Percentiles rank a stretch among this genome's conserved stretches.
phyloP scores from a whole-genome alignment of 2,888 invertebrate genomes.

The Sussaba pulchella region DNA sequence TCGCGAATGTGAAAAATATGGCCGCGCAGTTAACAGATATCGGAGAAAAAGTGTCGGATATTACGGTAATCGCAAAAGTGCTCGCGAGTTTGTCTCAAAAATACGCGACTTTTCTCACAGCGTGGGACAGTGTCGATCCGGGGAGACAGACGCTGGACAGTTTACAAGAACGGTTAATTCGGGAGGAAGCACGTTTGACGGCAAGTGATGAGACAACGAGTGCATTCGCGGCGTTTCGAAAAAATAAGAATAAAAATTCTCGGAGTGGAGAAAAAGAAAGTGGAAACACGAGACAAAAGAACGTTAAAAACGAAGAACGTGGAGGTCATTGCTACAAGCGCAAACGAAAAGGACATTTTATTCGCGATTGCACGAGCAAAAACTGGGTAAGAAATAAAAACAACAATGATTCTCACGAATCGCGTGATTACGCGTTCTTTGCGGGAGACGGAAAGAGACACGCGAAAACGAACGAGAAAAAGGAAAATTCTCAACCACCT shows the following conservation, averaged over 20 bases:
- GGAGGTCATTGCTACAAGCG: slow-evolving; percentile 35
- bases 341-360: slow-evolving; percentile 48
- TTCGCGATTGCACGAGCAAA: not conserved
- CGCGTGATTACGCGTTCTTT: slow-evolving; percentile 35
- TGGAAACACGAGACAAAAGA: too few species aligned
- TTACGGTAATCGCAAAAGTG: too few species aligned
- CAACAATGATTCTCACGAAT: not conserved
- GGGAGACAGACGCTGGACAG: slow-evolving; percentile 16
- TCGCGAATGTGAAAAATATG: too few species aligned
- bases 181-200: slow-evolving; percentile 8
- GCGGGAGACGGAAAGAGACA: not conserved
- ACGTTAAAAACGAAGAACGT: too few species aligned
- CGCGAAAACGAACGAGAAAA: not conserved
- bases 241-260: not conserved
- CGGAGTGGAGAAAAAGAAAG: too few species aligned
- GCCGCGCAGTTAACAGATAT: too few species aligned
- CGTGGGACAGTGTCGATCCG: slow-evolving; percentile 48
- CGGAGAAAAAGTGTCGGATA: too few species aligned
- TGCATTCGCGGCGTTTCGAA: slow-evolving; percentile 15
- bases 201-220: slow-evolving; percentile 25
- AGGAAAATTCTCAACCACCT: slow-evolving; percentile 7
- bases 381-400: not conserved
- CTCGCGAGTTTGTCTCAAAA: too few species aligned
- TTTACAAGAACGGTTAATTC: slow-evolving; percentile 40
- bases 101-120: slow-evolving; percentile 4